Conservation (phyloP, 2,113 vertebrate genomes). For the Strix uralensis region DNA sequence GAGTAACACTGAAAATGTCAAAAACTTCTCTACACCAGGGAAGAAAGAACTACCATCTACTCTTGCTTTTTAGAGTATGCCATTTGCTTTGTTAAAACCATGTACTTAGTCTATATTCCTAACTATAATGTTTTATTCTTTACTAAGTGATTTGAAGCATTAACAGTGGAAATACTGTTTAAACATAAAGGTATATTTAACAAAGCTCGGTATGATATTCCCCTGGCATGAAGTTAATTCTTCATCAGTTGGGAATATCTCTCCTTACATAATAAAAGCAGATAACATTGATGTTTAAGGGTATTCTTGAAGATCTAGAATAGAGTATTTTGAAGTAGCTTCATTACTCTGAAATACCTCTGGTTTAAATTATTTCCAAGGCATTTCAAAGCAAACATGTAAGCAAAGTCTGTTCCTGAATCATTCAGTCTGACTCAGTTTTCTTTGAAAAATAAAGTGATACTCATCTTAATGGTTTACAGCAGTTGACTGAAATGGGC, state of each 20-base stretch:
- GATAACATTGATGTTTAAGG: neutral
- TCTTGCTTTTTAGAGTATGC: neutral
- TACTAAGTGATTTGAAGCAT: neutral
- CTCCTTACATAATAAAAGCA: neutral
- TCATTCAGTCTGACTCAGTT: neutral
- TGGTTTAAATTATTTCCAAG: neutral
- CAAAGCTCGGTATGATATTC: neutral
- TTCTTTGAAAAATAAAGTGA: neutral
- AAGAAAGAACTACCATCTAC: neutral
- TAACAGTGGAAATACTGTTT: neutral
- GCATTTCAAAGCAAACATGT: neutral
- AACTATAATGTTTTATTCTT: neutral
- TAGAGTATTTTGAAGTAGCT: neutral
- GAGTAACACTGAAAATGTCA: neutral
- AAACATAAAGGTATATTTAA: neutral
- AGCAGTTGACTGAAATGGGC: neutral
- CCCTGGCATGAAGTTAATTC: neutral
- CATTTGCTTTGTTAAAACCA: neutral
- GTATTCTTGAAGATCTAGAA: neutral
- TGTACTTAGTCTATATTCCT: neutral
- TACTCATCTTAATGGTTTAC: neutral
- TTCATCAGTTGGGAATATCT: neutral
- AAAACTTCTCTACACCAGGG: neutral
- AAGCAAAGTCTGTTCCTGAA: neutral
- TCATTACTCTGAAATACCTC: neutral